Conservation (phyloP, 2,888 invertebrate species). For the Calameuta filiformis region DNA sequence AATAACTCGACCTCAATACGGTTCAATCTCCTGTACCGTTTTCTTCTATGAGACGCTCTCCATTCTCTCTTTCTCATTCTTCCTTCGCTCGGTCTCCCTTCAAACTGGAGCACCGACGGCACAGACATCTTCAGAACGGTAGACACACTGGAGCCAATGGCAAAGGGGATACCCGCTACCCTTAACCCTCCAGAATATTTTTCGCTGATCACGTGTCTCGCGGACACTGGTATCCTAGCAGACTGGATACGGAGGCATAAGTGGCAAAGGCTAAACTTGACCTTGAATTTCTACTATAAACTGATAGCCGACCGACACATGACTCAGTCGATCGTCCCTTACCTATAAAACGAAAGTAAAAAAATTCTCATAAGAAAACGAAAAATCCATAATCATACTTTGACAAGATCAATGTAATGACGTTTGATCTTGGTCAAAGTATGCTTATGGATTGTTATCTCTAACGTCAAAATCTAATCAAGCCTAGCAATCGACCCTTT, state of each 20-base stretch:
- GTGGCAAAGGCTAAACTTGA: background rate
- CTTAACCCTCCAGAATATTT: background rate
- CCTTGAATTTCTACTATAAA: background rate
- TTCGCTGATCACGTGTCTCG: constrained; percentile 1
- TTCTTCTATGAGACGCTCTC: background rate
- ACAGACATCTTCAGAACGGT: background rate
- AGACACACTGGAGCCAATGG: background rate
- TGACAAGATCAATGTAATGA: no score
- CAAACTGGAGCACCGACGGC: background rate
- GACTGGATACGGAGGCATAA: background rate
- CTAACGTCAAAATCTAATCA: no score
- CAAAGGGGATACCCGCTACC: background rate
- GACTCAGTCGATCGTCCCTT: background rate
- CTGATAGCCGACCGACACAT: background rate
- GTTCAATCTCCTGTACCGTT: background rate
- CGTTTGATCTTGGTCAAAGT: no score
- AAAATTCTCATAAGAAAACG: background rate
- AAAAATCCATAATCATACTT: no score
- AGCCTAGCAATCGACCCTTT: no score
- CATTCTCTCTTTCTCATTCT: background rate
- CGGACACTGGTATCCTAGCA: background rate
- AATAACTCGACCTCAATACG: constrained; percentile 5
- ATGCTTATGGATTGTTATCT: no score
- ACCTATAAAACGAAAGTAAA: background rate
- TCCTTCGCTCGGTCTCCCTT: background rate